Evolutionary conservation across 1,140 invertebrate genomes (phyloP), one percentile per base, ranked within the genome.

Genomic region (Antheraea mylitta): DNA sequence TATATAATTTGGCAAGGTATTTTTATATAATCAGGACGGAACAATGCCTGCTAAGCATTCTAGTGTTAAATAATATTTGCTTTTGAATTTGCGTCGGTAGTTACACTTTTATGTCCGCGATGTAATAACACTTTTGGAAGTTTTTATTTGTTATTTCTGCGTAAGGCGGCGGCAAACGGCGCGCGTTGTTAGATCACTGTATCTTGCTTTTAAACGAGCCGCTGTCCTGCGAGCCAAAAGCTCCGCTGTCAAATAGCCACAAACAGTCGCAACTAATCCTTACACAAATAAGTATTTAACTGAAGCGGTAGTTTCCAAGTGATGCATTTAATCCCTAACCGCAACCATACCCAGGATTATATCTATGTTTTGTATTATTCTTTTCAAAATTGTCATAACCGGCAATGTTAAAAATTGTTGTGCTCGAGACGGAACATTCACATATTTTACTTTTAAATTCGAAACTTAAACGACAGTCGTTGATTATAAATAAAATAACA

Each of bases 271-370:
- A 73, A 78, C 79, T 88, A 89, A 90, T 89, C 86, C 86, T 79
- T 80, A 78, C 79, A 77, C 80, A 84, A 78, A 80, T 78, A 83
- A 84, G 80, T 79, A 86, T 77, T 80, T 84, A 88, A 82, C 74
- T 68, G 78, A 30, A 73, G 78, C 85, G 85, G 81, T 84, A 79
- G 82, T 74, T 75, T 79, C 81, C 77, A 87, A 89, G 87, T 89
- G 83, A 86, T 80, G 79, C 80, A 75, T 79, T 84, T 83, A 83
- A 89, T 81, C 81, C 80, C 77, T 74, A 64, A 72, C 81, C 83
- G 82, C 83, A 87, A 83, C 79, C 83, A 82, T 84, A 86, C 78
- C 80, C 74, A 67, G 82, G 85, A 87, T 90, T 90, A 89, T 82
- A 77, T 77, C 72, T 69, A 80, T 79, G 81, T 85, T 90, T 83